Base-by-base conservation (phyloP, 2,113 vertebrate genomes). In the Colaptes auratus region DNA sequence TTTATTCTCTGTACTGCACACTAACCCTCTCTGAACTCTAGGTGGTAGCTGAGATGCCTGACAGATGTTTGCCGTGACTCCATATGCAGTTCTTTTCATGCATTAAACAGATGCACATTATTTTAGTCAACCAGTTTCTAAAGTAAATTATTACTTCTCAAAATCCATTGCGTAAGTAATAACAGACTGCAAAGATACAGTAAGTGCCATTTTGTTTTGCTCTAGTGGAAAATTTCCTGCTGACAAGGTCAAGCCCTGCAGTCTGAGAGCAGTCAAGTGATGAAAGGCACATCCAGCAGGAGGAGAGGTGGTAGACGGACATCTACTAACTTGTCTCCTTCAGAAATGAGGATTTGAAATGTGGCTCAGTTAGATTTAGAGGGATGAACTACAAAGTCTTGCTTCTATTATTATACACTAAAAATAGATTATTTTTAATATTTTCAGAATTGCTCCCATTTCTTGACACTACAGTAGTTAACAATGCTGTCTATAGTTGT, bases 221-320 rank as follows among this genome's bases (percentile, higher is more conserved):
- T 96, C 44, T 92, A 88, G 91, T 97, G 95, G 93, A 96, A 97
- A 93, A 94, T 91, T 94, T 95, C 85, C n/a, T 89, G 84, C 96
- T 96, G 96, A 96, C 96, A 97, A 96, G 96, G 95, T 97, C 95
- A 92, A 75, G 81, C 80, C 69, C 91, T 83, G 91, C 79, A 96
- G 77, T 93, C 76, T n/a, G 78, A 90, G 74, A 82, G 90, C 93
- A 95, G 73, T 87, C 83, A 86, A 90, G 89, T 94, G 92, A 90
- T 80, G 73, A 82, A 79, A 95, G 87, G 74, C 73, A 85, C 24
- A 30, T 71, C 56, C 36, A 85, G 88, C 23, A 55, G 83, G 60
- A 86, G 66, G 56, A 90, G 82, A 83, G 58, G 73, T 86, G 60
- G 52, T 77, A 69, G 36, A 36, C 39, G 36, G 89, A 77, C 92